Percentiles rank a stretch among this genome's conserved stretches.
phyloP scores from a whole-genome alignment of 2,113 vertebrate species.

The Zosterops pallidus region DNA sequence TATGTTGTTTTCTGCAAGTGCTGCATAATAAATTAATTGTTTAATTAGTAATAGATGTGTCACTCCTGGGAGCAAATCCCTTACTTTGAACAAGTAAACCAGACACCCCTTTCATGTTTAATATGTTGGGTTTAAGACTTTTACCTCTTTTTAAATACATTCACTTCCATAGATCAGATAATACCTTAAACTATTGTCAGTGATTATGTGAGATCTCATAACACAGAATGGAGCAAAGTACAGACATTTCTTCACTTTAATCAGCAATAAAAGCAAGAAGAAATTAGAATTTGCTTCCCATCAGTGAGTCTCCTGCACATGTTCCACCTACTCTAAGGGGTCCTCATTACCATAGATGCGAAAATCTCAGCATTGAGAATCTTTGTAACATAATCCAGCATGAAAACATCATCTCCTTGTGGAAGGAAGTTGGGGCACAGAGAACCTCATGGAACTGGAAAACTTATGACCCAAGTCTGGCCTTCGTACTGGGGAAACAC shows the following conservation, averaged over 20 bases:
- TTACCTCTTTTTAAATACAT: constrained; percentile 70
- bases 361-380: not conserved
- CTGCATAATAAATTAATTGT: constrained; percentile 71
- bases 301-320: constrained; percentile 64
- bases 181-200: constrained; percentile 78
- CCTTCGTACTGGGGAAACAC: not conserved
- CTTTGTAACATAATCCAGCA: not conserved
- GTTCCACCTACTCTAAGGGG: not conserved
- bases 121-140: constrained; percentile 75
- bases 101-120: constrained; percentile 68
- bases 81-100: constrained; percentile 67
- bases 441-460: not conserved
- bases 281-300: constrained; percentile 76
- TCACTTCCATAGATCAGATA: constrained; percentile 77
- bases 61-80: constrained; percentile 63
- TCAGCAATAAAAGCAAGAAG: constrained; percentile 71
- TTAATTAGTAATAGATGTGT: constrained; percentile 71
- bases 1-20: constrained; percentile 70
- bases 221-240: constrained; percentile 66
- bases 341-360: constrained; percentile 14
- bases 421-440: not conserved
- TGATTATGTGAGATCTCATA: constrained; percentile 77
- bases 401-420: not conserved
- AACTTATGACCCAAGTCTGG: not conserved
- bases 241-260: constrained; percentile 75